These are phyloP conservation scores for Diaperis boleti DNA, from an alignment of 2,888 invertebrate species.

Conservation along the genomic window DNA sequence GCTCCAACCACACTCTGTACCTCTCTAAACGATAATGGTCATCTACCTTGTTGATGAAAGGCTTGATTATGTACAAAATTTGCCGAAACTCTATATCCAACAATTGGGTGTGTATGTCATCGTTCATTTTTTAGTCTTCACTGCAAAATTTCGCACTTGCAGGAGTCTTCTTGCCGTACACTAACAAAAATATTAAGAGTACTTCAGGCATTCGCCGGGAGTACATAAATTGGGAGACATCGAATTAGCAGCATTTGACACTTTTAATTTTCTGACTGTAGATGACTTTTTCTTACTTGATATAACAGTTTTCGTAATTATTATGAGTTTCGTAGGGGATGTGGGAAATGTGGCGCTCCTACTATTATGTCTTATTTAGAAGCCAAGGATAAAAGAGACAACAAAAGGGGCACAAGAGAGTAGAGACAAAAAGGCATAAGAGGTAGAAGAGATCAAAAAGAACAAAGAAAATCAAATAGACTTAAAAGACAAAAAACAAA, in stretches of 20 bases:
- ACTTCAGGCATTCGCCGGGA: conserved; percentile 15
- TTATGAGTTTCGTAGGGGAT: no score
- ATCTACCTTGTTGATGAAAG: conserved; percentile 18
- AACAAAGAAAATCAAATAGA: no score
- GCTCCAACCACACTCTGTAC: conserved; percentile 31
- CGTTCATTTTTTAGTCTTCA: conserved; percentile 1
- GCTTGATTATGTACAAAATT: conserved; percentile 29
- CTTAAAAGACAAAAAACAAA: no score
- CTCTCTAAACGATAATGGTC: conserved; percentile 13
- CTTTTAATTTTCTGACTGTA: conserved; percentile 28
- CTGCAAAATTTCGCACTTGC: not conserved
- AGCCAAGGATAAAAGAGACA: no score
- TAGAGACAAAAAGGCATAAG: no score
- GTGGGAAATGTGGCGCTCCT: no score
- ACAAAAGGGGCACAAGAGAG: no score
- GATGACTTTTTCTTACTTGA: conserved; percentile 17
- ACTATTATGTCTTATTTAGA: no score
- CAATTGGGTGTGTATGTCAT: conserved; percentile 9
- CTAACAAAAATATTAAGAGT: conserved; percentile 33
- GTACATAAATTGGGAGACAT: conserved; percentile 10
- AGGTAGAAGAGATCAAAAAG: no score
- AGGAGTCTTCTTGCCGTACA: not conserved
- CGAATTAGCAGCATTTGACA: conserved; percentile 27
- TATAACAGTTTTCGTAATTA: no score
- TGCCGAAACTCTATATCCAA: conserved; percentile 33